Percentiles rank a stretch among this genome's conserved stretches.
phyloP scores from a whole-genome alignment of 2,797 vertebrate genomes.

The Acanthurus tractus region DNA sequence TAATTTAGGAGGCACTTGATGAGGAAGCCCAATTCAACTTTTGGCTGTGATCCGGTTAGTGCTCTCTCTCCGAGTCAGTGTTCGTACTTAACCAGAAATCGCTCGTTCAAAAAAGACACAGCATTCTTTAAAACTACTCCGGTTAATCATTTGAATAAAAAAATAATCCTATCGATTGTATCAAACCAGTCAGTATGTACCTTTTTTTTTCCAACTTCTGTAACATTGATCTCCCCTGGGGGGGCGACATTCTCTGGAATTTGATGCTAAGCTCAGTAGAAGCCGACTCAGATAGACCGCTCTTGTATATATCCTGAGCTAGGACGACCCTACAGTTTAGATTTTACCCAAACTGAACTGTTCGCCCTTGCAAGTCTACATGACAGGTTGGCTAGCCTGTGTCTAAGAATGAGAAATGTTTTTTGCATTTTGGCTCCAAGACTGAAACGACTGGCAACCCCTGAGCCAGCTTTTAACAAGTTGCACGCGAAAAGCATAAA shows the following conservation, averaged over 20 bases:
- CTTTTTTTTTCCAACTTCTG: no score
- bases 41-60: no score
- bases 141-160: no score
- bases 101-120: neutral
- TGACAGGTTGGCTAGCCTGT: constrained; percentile 23
- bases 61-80: neutral
- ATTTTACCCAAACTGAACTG: constrained; percentile 17
- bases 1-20: no score
- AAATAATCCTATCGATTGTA: no score
- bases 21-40: no score
- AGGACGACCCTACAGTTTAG: constrained; percentile 11
- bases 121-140: neutral
- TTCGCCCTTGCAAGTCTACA: constrained; percentile 21
- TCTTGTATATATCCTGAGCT: neutral
- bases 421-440: constrained; percentile 42
- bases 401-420: constrained; percentile 50
- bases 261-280: neutral
- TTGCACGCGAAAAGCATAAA: constrained; percentile 25
- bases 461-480: constrained; percentile 59
- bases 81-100: neutral
- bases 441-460: constrained; percentile 48
- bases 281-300: neutral
- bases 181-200: no score
- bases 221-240: neutral
- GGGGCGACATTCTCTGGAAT: constrained; percentile 4